Evolutionary conservation across 2,797 vertebrate genomes (phyloP).

Genomic region (Chelonia mydas): DNA sequence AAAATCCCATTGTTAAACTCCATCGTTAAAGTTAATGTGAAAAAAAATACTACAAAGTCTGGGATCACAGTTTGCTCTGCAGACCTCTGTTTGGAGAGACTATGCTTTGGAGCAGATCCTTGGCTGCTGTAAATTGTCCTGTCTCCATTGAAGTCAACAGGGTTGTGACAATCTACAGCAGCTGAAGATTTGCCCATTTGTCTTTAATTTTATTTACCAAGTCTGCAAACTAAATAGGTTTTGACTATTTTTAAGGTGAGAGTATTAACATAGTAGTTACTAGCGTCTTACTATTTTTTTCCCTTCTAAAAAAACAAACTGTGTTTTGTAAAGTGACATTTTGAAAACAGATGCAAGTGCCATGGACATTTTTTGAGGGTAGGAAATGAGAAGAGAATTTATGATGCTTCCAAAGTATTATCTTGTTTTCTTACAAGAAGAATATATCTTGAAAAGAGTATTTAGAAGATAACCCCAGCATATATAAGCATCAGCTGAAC

Average conservation of each 20-base stretch:
- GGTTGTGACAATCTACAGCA: rapidly evolving
- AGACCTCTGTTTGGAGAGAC: rapidly evolving
- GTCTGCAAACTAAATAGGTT: not conserved
- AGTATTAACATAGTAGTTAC: rapidly evolving
- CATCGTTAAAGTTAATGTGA: not conserved
- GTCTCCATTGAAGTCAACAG: rapidly evolving
- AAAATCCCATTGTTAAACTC: not conserved
- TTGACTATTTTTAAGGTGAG: not conserved
- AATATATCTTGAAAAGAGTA: not conserved
- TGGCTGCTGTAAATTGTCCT: not conserved
- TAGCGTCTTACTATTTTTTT: not conserved
- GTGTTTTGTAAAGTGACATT: not conserved
- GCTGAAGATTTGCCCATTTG: not conserved
- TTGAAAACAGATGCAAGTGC: not conserved
- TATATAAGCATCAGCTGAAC: not conserved
- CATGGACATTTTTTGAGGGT: not conserved
- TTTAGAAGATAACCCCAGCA: not conserved
- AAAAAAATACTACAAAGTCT: not conserved
- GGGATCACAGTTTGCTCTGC: not conserved
- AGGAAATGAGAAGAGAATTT: not conserved
- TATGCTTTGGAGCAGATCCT: not conserved
- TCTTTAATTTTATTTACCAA: not conserved
- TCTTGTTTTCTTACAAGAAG: not conserved
- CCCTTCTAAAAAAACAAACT: not conserved
- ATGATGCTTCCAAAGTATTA: not conserved